A percentile compares a stretch with the other conserved stretches of the same genome.
These are phyloP conservation scores for Thera britannica DNA, from an alignment of 2,888 invertebrate genomes.

Conservation along the genomic window DNA sequence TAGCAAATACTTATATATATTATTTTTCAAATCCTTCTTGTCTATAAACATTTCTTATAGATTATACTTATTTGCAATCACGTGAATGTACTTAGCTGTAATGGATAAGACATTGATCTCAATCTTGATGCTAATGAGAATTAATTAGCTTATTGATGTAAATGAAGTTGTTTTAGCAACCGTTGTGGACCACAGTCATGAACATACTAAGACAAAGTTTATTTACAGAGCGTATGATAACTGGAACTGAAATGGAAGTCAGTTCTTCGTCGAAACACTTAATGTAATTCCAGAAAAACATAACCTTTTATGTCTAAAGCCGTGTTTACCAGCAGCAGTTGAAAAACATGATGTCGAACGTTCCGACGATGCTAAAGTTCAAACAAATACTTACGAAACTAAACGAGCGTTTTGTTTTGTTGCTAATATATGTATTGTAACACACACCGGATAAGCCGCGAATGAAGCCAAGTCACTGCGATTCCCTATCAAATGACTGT, in stretches of 20 bases:
- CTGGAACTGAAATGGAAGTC: slow-evolving; percentile 8
- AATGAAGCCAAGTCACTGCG: slow-evolving; percentile 58
- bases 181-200: neutral
- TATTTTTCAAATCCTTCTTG: neutral
- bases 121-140: slow-evolving; percentile 19
- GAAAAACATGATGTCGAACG: slow-evolving; percentile 12
- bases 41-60: neutral
- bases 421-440: slow-evolving; percentile 47
- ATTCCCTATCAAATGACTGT: slow-evolving; percentile 64
- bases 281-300: slow-evolving; percentile 8
- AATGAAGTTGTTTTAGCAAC: slow-evolving; percentile 11
- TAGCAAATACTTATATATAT: neutral
- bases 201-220: slow-evolving; percentile 5
- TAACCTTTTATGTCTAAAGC: slow-evolving; percentile 6
- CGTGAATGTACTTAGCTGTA: slow-evolving; percentile 1
- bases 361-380: slow-evolving; percentile 21
- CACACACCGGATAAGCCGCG: slow-evolving; percentile 61
- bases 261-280: slow-evolving; percentile 10
- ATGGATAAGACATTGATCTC: slow-evolving; percentile 12
- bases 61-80: neutral
- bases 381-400: slow-evolving; percentile 29
- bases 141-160: slow-evolving; percentile 17
- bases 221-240: neutral
- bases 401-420: slow-evolving; percentile 45
- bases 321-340: slow-evolving; percentile 9